Evolutionary conservation across 2,888 invertebrate species (phyloP), one percentile per base, ranked within the genome.

Genomic region (Mactromeris polynyma): DNA sequence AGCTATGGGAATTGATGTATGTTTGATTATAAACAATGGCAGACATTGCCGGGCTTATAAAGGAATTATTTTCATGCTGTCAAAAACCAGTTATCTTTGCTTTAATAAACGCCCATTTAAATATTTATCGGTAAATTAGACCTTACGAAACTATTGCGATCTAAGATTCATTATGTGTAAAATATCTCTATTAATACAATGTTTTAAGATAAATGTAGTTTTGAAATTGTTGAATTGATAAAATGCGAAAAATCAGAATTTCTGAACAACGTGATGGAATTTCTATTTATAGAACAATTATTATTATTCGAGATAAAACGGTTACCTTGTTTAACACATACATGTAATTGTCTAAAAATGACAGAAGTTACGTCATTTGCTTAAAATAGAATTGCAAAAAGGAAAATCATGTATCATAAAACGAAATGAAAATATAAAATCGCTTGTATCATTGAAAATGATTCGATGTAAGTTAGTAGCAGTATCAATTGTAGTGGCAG

Each of bases 1-100:
- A 73, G 42, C 83, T 83, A 26, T 58, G 19, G 31, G 69, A 42
- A 73, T 73, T 83, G 83, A 83, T 83, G 46, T 46, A 64, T 40
- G 64, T 26, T 11, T 64, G 82, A 82, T 64, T 64, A 14, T n/a
- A 64, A 58, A 73, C 73, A 73, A 73, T 73, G 36, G 33, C 36
- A 73, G 73, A 73, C 73, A 73, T 6, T 73, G 2, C 73, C 36
- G 11, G 36, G 36, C 36, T 73, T 73, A 73, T 73, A 36, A 36
- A 73, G 73, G 73, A 73, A 73, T 73, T 36, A 73, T 73, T 73
- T 73, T 73, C 73, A 73, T 73, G 73, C 73, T 73, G 73, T 73
- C 73, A 73, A 73, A 73, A 73, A 33, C 33, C 2, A 36, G 36
- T 73, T 73, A 73, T 73, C 73, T 73, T 17, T 19, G 36, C 14